Evolutionary conservation across 2,113 vertebrate species (phyloP).

Genomic region (Myodes glareolus): DNA sequence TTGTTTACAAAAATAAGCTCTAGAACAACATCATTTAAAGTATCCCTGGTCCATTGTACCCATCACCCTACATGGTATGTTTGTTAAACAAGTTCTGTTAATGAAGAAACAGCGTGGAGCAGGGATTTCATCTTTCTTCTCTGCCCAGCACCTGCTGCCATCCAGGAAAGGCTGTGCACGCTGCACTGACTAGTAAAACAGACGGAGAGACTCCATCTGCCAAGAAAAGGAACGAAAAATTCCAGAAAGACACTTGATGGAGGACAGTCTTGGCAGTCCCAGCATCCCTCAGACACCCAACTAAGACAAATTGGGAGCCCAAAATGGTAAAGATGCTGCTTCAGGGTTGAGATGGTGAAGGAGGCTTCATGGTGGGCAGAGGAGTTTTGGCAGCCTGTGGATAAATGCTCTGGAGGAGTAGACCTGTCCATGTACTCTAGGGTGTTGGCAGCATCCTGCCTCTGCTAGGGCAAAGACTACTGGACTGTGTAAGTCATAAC

Average conservation of each 20-base stretch:
- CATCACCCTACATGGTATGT: slow-evolving; percentile 68
- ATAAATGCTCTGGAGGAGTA: neutral
- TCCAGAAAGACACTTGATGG: neutral
- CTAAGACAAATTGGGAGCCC: neutral
- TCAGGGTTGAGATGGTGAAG: neutral
- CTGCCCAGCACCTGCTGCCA: neutral
- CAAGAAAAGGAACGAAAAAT: neutral
- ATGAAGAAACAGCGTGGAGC: neutral
- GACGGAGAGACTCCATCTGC: neutral
- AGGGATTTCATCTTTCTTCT: neutral
- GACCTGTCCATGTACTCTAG: rapidly evolving
- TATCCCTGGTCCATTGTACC: slow-evolving; percentile 81
- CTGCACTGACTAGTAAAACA: neutral
- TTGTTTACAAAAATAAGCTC: slow-evolving; percentile 77
- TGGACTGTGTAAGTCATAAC: neutral
- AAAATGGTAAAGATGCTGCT: neutral
- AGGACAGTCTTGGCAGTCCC: neutral
- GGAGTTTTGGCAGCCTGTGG: neutral
- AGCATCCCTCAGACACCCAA: neutral
- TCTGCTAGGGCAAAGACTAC: neutral
- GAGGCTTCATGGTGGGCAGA: neutral
- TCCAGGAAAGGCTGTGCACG: neutral
- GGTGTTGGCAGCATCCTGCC: neutral
- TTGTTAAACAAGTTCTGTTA: slow-evolving; percentile 77
- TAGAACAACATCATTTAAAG: slow-evolving; percentile 84